phyloP scores from a whole-genome alignment of 2,113 vertebrate genomes.

The Clarias batrachus region DNA sequence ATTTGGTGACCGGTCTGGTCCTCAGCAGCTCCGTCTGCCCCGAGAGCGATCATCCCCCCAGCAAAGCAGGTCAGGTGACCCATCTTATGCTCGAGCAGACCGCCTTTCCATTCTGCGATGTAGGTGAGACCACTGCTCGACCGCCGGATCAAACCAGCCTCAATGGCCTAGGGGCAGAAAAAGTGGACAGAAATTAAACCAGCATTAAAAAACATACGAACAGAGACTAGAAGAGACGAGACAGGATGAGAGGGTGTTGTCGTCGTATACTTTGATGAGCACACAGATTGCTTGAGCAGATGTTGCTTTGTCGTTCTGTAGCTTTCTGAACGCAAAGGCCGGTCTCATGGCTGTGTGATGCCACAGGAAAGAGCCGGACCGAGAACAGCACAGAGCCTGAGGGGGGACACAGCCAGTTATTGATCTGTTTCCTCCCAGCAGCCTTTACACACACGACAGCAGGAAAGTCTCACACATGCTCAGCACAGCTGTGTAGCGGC shows the following conservation, averaged over 20 bases:
- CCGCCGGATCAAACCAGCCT: constrained; percentile 91
- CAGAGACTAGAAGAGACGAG: neutral
- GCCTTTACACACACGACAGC: too few species aligned
- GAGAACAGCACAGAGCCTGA: neutral
- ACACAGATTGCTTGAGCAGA: constrained; percentile 21
- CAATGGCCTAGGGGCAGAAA: constrained; percentile 80
- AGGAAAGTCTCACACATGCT: too few species aligned
- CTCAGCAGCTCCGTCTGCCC: constrained; percentile 84
- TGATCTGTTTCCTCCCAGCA: too few species aligned
- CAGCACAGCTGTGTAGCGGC: constrained; percentile 26
- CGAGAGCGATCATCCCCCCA: constrained; percentile 96
- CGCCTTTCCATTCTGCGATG: constrained; percentile 98
- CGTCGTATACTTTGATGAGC: neutral
- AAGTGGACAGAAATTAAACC: neutral
- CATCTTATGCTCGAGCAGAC: constrained; percentile 97
- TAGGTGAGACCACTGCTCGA: constrained; percentile 89
- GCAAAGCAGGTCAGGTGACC: constrained; percentile 97
- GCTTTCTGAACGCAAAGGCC: neutral
- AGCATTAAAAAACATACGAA: neutral
- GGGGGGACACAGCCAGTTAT: too few species aligned
- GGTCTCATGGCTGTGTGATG: constrained; percentile 24
- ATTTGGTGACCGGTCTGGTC: constrained; percentile 88
- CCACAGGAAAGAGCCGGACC: neutral
- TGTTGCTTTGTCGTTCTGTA: neutral
- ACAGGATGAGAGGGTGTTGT: neutral